These are phyloP conservation scores for Caenorhabditis inopinata DNA, from an alignment of 1,140 invertebrate genomes.

Conservation along the genomic window DNA sequence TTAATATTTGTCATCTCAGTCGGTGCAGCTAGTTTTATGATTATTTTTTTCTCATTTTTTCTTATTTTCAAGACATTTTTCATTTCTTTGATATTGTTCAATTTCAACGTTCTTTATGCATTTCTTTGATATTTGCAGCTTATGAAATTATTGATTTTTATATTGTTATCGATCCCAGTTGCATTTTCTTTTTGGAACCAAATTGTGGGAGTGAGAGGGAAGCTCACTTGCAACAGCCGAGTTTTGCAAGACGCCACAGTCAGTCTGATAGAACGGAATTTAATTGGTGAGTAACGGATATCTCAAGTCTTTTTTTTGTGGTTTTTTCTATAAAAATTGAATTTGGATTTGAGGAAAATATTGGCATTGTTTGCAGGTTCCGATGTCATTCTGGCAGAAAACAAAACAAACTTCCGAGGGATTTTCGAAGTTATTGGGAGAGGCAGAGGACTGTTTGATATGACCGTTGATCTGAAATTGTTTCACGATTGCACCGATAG, in stretches of 20 bases:
- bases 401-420: conserved; percentile 51
- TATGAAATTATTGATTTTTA: neutral
- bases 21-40: too few relatives aligned
- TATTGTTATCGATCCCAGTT: neutral
- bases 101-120: too few relatives aligned
- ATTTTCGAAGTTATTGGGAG: conserved; percentile 50
- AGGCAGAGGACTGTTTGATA: conserved; percentile 48
- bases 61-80: too few relatives aligned
- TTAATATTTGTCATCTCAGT: too few relatives aligned
- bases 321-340: too few relatives aligned
- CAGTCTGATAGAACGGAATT: conserved; percentile 57
- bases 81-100: too few relatives aligned
- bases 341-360: too few relatives aligned
- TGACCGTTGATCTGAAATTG: conserved; percentile 57
- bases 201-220: conserved; percentile 23
- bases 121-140: too few relatives aligned
- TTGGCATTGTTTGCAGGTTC: too few relatives aligned
- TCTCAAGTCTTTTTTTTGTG: conserved; percentile 25
- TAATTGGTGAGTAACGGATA: conserved; percentile 48
- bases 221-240: conserved; percentile 8
- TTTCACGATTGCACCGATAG: conserved; percentile 54
- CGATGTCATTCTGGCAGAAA: conserved; percentile 53
- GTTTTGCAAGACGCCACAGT: conserved; percentile 39
- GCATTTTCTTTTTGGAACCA: neutral
- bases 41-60: too few relatives aligned